Evolutionary conservation across 1,140 invertebrate species (phyloP), one percentile per base, ranked within the genome.

Genomic region (Theocolax elegans): DNA sequence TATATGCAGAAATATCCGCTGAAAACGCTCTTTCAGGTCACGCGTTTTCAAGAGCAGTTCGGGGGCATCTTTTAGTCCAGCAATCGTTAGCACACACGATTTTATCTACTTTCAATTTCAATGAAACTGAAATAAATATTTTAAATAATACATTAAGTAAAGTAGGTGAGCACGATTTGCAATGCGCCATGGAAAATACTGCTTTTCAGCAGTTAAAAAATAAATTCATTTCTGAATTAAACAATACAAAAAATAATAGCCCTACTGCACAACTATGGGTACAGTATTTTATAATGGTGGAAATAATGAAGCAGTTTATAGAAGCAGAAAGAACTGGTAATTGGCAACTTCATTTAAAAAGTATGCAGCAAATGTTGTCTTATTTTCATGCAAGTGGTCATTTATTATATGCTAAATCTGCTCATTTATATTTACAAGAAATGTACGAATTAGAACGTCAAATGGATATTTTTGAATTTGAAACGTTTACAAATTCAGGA

Each of bases 21-120:
- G 76, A 81, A 21, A 81, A 86, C 77, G 84, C 83, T 67, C 54
- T 86, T 8, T 74, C 67, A 72, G 80, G 78, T 13, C 74, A 81
- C 46, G 76, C 78, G 25, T 80, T 74, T 68, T 48, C 73, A 12
- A 64, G 82, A 75, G 80, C 80, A 70, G 70, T 85, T 31, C 63
- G 80, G 72, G 83, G 71, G 27, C 84, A 86, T 27, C 38, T 48
- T 38, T 27, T 71, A 25, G 29, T 23, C 1, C 25, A 38, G 23
- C 46, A 73, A 25, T 65, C 77, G 66, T 76, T 83, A 54, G 74
- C 74, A 72, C 72, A 69, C 40, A 72, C 72, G 59, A 77, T 85
- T 72, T 72, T 56, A 3, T 27, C 42, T 48, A 12, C 19, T 3
- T 13, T 53, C 17, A 21, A 10, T 10, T 29, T 15, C n/a, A n/a